Evolutionary conservation across 2,797 vertebrate genomes (phyloP).

Genomic region (Parauchenoglanis ngamensis): DNA sequence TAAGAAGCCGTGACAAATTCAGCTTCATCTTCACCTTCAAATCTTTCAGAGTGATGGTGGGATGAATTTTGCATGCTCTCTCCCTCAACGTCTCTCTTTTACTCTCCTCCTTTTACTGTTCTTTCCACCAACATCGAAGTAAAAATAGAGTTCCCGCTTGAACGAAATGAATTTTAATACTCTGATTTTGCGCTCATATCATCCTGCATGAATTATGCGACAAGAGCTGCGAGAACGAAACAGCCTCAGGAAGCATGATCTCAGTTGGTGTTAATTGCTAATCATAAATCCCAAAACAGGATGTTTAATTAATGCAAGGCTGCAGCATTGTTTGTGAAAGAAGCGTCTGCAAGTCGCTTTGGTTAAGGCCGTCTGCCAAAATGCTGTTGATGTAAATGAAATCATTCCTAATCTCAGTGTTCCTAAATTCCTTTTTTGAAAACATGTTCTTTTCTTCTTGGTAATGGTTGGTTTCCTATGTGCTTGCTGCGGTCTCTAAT

Average conservation of each 20-base stretch:
- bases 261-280: constrained; percentile 34
- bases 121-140: neutral
- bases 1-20: neutral
- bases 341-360: neutral
- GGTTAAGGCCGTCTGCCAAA: neutral
- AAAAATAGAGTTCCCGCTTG: constrained; percentile 41
- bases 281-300: constrained; percentile 22
- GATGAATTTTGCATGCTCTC: constrained; percentile 34
- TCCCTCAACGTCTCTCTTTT: constrained; percentile 1
- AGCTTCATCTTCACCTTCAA: constrained; percentile 38
- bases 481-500: constrained; percentile 8
- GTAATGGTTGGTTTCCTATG: constrained; percentile 4
- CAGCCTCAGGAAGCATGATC: constrained; percentile 14
- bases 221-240: neutral
- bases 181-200: neutral
- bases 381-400: constrained; percentile 4
- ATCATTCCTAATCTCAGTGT: neutral
- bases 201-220: constrained; percentile 3
- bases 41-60: constrained; percentile 29
- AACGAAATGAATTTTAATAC: constrained; percentile 34
- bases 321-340: neutral
- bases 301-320: constrained; percentile 25
- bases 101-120: constrained; percentile 7
- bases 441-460: neutral
- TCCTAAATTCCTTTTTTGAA: neutral